These are phyloP conservation scores for Thecophora atra DNA, from an alignment of 2,888 invertebrate genomes.

Conservation along the genomic window DNA sequence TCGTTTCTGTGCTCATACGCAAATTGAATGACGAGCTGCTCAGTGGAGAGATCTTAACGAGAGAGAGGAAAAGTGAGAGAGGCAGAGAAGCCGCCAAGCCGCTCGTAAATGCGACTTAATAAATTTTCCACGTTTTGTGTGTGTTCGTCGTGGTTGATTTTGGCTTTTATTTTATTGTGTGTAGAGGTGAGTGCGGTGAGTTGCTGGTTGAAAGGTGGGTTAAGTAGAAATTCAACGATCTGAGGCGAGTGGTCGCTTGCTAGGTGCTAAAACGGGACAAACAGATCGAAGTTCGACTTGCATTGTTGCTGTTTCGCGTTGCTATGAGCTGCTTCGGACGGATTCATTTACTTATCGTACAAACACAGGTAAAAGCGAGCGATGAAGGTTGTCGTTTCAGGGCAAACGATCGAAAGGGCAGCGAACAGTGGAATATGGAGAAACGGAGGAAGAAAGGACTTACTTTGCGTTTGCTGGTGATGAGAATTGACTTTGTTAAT, in stretches of 20 bases:
- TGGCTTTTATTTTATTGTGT: neutral
- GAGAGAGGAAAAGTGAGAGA: neutral
- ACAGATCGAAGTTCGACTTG: neutral
- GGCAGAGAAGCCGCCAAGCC: neutral
- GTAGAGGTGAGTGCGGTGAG: slow-evolving; percentile 1
- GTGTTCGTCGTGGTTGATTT: neutral
- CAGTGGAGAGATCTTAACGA: too few species aligned
- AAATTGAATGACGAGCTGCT: too few species aligned
- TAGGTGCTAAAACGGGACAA: neutral
- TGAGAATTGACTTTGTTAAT: neutral
- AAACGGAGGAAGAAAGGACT: neutral
- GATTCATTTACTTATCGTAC: too few species aligned
- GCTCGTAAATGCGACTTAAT: slow-evolving; percentile 29
- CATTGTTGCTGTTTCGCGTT: too few species aligned
- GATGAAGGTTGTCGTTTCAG: too few species aligned
- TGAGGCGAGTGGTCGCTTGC: neutral
- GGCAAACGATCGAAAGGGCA: too few species aligned
- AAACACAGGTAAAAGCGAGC: too few species aligned
- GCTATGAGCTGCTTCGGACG: too few species aligned
- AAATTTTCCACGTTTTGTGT: slow-evolving; percentile 23
- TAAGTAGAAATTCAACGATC: neutral
- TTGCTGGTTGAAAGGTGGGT: neutral
- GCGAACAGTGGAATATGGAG: neutral
- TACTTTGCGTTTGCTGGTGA: neutral
- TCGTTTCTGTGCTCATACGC: too few species aligned